phyloP scores from a whole-genome alignment of 2,888 invertebrate genomes.

The Cheilosia soror region DNA sequence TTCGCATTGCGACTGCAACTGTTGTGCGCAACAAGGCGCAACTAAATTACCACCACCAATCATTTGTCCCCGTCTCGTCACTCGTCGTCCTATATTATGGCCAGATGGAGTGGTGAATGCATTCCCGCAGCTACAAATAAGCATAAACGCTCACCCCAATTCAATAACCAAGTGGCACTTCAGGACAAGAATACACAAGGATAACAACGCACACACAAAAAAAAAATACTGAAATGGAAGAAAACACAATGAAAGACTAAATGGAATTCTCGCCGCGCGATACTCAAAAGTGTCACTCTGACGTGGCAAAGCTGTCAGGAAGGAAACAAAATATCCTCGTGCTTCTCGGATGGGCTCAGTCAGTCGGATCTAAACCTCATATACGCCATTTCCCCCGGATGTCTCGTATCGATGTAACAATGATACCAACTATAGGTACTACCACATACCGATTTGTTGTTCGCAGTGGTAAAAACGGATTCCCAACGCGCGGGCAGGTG shows the following conservation, averaged over 20 bases:
- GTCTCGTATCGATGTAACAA: conserved; percentile 75
- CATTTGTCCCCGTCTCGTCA: conserved; percentile 35
- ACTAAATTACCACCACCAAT: conserved; percentile 70
- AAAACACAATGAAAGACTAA: conserved; percentile 62
- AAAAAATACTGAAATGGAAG: conserved; percentile 14
- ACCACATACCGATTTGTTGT: conserved; percentile 6
- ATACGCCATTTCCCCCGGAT: conserved; percentile 74
- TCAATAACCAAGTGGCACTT: conserved; percentile 70
- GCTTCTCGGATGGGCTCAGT: conserved; percentile 62
- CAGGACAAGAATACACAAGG: conserved; percentile 57
- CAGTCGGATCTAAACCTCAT: conserved; percentile 64
- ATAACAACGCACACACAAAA: conserved; percentile 39
- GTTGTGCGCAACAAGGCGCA: conserved; percentile 75
- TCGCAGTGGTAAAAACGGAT: conserved; percentile 31
- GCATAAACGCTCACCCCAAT: conserved; percentile 65
- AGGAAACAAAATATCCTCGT: conserved; percentile 75
- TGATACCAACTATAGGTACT: conserved; percentile 62
- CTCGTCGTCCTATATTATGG: neutral
- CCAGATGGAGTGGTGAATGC: conserved; percentile 66
- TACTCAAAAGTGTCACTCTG: conserved; percentile 71
- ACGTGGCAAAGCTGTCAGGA: conserved; percentile 63
- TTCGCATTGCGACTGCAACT: conserved; percentile 59
- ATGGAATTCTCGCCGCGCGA: conserved; percentile 66
- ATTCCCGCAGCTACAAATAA: conserved; percentile 29
- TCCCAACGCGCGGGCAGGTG: conserved; percentile 58